These are phyloP conservation scores for Ganaspis brasiliensis DNA, from an alignment of 2,888 invertebrate genomes.

Conservation along the genomic window DNA sequence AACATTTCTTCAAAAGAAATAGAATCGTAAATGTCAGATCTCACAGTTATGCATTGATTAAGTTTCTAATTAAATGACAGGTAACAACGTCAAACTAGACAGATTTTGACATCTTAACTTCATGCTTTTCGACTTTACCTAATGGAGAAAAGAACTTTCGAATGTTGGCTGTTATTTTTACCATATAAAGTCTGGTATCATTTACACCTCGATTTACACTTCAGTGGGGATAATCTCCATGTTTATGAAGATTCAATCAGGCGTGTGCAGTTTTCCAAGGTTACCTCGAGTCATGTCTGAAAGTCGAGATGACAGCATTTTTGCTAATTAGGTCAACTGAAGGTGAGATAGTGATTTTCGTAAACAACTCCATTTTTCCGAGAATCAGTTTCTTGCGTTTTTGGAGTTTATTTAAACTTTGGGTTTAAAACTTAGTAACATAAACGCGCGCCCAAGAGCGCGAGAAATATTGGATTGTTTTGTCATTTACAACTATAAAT, in stretches of 20 bases:
- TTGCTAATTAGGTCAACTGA: slow-evolving; percentile 29
- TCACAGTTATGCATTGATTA: background rate
- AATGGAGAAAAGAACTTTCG: slow-evolving; percentile 30
- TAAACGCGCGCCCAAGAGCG: too few species aligned
- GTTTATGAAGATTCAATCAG: slow-evolving; percentile 16
- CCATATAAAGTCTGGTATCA: background rate
- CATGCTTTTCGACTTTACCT: background rate
- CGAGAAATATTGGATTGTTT: too few species aligned
- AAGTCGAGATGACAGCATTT: slow-evolving; percentile 4
- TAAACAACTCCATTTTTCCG: background rate
- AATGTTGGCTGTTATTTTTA: slow-evolving; percentile 8
- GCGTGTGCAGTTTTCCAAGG: slow-evolving; percentile 15
- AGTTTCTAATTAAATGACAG: slow-evolving; percentile 32
- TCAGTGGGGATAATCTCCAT: slow-evolving; percentile 24
- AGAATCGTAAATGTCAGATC: background rate
- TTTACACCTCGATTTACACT: slow-evolving; percentile 10
- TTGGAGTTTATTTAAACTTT: too few species aligned
- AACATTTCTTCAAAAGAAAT: background rate
- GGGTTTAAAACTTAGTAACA: too few species aligned
- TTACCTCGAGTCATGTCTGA: background rate
- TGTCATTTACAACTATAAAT: too few species aligned
- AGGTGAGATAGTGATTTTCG: background rate
- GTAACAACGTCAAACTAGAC: background rate
- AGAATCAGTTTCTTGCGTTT: background rate
- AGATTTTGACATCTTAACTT: slow-evolving; percentile 20